Evolutionary conservation across 2,113 vertebrate genomes (phyloP), one percentile per base, ranked within the genome.

Genomic region (Nymphicus hollandicus): DNA sequence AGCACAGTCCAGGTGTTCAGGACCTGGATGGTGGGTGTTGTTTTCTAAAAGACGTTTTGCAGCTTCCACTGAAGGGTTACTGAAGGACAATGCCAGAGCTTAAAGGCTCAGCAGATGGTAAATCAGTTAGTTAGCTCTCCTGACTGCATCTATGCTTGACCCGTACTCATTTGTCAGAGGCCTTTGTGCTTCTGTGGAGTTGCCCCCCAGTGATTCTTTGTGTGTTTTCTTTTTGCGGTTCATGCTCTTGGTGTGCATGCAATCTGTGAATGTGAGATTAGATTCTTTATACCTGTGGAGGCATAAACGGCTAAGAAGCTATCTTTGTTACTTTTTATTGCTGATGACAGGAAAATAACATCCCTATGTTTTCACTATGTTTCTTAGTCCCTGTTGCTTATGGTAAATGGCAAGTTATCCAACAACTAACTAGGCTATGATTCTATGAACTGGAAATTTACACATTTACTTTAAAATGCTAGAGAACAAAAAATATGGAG

Each of bases 51-150:
- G 58, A 16, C 6, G 29, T 76, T 66, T 70, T 79, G 49, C 39
- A 68, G 2, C 27, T 85, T 81, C 31, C 22, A 10, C n/a, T 58
- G 58, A 69, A 86, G 63, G 56, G 49, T 93, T 91, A 50, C 79
- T 92, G 41, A 56, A 61, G 71, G 56, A 66, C 13, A n/a, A 24
- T 93, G 63, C 93, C 37, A 83, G 68, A 73, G 28, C 68, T 86
- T 80, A 83, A 65, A 86, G 86, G n/a, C 82, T 94, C 66, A 83
- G 82, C 80, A 93, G 88, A 81, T 60, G 72, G 31, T 77, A 86
- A 69, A 96, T 91, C 46, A 66, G 24, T 91, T 61, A 33, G 39
- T 84, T 81, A 73, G 50, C 28, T 91, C 74, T 94, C 74, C 66
- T 92, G 63, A 23, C 72, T 91, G 49, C 77, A 58, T 84, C 64